phyloP scores from a whole-genome alignment of 2,888 invertebrate genomes.

The Lasioglossum zephyrum region DNA sequence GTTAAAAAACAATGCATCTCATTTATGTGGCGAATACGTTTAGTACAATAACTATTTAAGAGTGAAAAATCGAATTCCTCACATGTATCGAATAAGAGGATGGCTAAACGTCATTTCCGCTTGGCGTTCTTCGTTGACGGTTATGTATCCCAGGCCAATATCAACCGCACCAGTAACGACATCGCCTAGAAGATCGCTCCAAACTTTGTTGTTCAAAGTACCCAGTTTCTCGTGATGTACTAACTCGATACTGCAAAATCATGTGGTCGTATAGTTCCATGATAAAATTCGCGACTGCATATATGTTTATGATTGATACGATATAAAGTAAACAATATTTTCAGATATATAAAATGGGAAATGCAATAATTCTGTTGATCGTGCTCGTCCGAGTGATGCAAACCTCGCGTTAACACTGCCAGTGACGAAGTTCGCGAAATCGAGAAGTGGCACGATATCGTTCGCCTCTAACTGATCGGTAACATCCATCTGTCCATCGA shows the following conservation, averaged over 20 bases:
- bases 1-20: too few species aligned
- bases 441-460: slow-evolving; percentile 84
- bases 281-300: too few species aligned
- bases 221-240: slow-evolving; percentile 81
- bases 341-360: too few species aligned
- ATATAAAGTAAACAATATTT: too few species aligned
- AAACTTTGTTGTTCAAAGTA: slow-evolving; percentile 85
- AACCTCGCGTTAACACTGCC: slow-evolving; percentile 86
- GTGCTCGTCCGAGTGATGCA: background rate
- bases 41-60: too few species aligned
- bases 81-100: slow-evolving; percentile 88
- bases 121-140: slow-evolving; percentile 85
- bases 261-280: background rate
- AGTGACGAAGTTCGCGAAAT: slow-evolving; percentile 85
- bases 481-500: slow-evolving; percentile 83
- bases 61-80: slow-evolving; percentile 65
- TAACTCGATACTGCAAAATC: slow-evolving; percentile 74
- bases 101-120: slow-evolving; percentile 87
- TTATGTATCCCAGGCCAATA: slow-evolving; percentile 87
- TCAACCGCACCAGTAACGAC: slow-evolving; percentile 86
- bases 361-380: too few species aligned
- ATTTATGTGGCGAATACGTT: too few species aligned
- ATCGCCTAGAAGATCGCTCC: slow-evolving; percentile 87
- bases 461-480: slow-evolving; percentile 84
- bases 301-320: too few species aligned